These are phyloP conservation scores for Trinectes maculatus DNA, from an alignment of 2,113 vertebrate genomes.

Conservation along the genomic window DNA sequence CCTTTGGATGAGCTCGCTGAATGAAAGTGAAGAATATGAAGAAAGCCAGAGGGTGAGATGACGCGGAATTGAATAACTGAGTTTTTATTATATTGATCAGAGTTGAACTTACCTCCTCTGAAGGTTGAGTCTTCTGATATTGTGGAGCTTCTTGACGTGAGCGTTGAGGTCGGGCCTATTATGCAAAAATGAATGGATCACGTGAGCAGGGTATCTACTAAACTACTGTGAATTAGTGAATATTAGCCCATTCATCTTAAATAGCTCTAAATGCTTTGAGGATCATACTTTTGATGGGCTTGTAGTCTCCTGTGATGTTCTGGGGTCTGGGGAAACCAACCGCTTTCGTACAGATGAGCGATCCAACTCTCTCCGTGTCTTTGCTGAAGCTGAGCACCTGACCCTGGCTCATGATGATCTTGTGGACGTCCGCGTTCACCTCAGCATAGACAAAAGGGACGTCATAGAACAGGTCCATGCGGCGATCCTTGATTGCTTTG, in stretches of 20 bases:
- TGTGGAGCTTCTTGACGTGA: conserved; percentile 51
- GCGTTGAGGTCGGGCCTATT: conserved; percentile 51
- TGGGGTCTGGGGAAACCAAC: conserved; percentile 46
- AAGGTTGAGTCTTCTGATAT: conserved; percentile 42
- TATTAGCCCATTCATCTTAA: not conserved
- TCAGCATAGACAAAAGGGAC: conserved; percentile 86
- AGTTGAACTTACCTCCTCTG: conserved; percentile 38
- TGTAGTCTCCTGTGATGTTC: conserved; percentile 80
- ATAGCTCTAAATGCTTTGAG: not conserved
- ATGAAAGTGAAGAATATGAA: conserved; percentile 10
- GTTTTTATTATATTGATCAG: rapidly evolving
- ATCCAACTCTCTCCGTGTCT: conserved; percentile 74
- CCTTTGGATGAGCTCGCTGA: conserved; percentile 17
- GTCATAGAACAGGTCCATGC: conserved; percentile 80
- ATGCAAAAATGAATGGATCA: not conserved
- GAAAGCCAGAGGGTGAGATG: conserved; percentile 1
- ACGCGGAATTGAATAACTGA: rapidly evolving
- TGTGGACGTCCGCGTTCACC: conserved; percentile 84
- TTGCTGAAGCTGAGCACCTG: conserved; percentile 13
- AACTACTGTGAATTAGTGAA: not conserved
- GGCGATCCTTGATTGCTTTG: conserved; percentile 78
- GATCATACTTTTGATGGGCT: conserved; percentile 62
- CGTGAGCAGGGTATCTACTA: not conserved
- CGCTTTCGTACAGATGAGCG: conserved; percentile 79
- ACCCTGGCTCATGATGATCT: conserved; percentile 41